Base-by-base conservation (phyloP, 2,797 vertebrate genomes). In the Trematocara caparti region DNA sequence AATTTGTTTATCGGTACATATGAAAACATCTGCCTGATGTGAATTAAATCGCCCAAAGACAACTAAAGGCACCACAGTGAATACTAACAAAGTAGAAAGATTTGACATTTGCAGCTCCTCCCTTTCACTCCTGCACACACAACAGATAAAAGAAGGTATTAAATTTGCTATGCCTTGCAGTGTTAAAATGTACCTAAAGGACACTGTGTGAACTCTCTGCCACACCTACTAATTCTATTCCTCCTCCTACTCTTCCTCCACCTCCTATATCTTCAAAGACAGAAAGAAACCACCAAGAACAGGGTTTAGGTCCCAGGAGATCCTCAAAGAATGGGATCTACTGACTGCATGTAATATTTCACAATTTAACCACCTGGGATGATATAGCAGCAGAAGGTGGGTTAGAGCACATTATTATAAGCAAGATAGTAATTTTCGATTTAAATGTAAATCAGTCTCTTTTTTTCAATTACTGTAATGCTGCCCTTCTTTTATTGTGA, bases 401-500 rank as follows among this genome's bases (percentile, higher is more conserved):
- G 95, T 96, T 95, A 94, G 90, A 86, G 81, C 83, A 92, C 88
- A 91, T 94, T 90, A 94, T 94, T 95, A 94, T 95, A 85, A 92
- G 89, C 84, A 92, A 91, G 93, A 95, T 91, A 91, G 88, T 78
- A 91, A 92, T 92, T 95, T 96, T 95, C 91, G 80, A 95, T 96
- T 95, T 95, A 96, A 95, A 95, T 96, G 94, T 93, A 95, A 96
- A 95, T 95, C 90, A 91, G 88, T 82, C 48, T 82, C 53, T 27
- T n/a, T 66, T 36, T 69, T 69, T 30, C 40, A 30, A 92, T 94
- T 91, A 94, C 92, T 91, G 86, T 90, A 91, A 88, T 89, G 80
- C 88, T 84, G 87, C 81, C 85, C 90, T 91, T 92, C 85, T 92
- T 91, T 75, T 47, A 71, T 66, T 85, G 53, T 81, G 50, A 66